These are phyloP conservation scores for Heterodera carotae DNA, from an alignment of 1,140 invertebrate genomes.

Conservation along the genomic window DNA sequence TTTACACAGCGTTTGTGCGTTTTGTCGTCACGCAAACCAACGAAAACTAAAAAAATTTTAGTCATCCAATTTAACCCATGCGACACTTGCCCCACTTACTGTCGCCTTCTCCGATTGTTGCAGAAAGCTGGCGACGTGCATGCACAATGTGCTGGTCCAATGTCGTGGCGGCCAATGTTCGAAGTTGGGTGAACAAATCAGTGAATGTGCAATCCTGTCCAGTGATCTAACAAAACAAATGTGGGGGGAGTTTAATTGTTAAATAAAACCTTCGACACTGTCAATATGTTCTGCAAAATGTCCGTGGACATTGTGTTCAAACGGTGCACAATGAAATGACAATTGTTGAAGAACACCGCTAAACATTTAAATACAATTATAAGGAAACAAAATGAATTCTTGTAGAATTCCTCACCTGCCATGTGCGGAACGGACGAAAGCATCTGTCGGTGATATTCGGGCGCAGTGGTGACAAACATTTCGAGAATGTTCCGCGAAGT, in stretches of 20 bases:
- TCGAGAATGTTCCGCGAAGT: slow-evolving; percentile 47
- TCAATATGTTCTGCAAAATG: slow-evolving; percentile 20
- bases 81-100: slow-evolving; percentile 30
- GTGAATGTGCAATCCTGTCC: slow-evolving; percentile 31
- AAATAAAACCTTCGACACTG: slow-evolving; percentile 27
- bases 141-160: slow-evolving; percentile 36
- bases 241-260: no score
- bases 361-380: slow-evolving; percentile 27
- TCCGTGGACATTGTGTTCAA: slow-evolving; percentile 26
- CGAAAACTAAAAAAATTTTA: slow-evolving; percentile 38
- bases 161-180: slow-evolving; percentile 26
- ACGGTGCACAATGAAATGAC: slow-evolving; percentile 46
- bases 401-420: slow-evolving; percentile 29
- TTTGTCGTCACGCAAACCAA: slow-evolving; percentile 24
- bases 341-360: slow-evolving; percentile 54
- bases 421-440: slow-evolving; percentile 46
- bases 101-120: slow-evolving; percentile 33
- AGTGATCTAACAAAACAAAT: slow-evolving; percentile 21
- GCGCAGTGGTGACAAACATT: slow-evolving; percentile 38
- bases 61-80: no score
- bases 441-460: slow-evolving; percentile 43
- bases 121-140: slow-evolving; percentile 33
- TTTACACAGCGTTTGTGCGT: slow-evolving; percentile 32
- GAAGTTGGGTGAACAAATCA: slow-evolving; percentile 32
- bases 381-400: slow-evolving; percentile 15